Evolutionary conservation across 2,113 vertebrate species (phyloP).

Genomic region (Gasterosteus aculeatus): DNA sequence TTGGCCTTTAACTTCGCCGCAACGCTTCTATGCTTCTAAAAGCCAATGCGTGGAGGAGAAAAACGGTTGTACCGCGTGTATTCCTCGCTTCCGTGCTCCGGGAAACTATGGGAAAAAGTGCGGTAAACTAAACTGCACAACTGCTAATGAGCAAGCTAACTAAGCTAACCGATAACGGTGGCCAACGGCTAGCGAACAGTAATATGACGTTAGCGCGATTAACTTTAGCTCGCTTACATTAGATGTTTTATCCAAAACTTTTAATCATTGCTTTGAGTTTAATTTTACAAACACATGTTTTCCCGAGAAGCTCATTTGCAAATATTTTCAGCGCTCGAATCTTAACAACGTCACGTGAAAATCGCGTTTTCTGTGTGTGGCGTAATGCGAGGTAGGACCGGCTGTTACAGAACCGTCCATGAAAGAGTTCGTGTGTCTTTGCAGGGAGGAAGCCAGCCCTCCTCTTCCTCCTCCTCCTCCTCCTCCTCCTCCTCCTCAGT

Average conservation of each 20-base stretch:
- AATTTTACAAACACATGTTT: not conserved
- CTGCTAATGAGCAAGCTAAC: not conserved
- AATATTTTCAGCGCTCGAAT: not conserved
- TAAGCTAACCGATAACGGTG: not conserved
- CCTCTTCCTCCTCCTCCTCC: constrained; percentile 51
- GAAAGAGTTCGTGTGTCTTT: constrained; percentile 81
- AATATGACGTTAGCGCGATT: not conserved
- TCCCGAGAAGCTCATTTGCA: not conserved
- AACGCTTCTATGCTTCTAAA: no score
- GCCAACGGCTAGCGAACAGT: not conserved
- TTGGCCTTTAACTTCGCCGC: no score
- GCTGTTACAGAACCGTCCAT: constrained; percentile 63
- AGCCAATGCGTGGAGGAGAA: no score
- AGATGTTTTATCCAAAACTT: not conserved
- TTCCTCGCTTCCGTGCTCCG: not conserved
- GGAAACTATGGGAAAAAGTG: not conserved
- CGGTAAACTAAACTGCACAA: not conserved
- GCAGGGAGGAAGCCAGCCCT: constrained; percentile 68
- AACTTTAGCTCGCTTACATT: not conserved
- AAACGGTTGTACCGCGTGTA: not conserved
- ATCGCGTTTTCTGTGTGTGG: constrained; percentile 24
- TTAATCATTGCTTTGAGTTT: not conserved
- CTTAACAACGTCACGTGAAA: not conserved
- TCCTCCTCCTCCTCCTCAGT: constrained; percentile 22
- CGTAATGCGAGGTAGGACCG: constrained; percentile 39